Base-by-base conservation (phyloP, 2,888 invertebrate genomes). In the Drosophila niveifrons region DNA sequence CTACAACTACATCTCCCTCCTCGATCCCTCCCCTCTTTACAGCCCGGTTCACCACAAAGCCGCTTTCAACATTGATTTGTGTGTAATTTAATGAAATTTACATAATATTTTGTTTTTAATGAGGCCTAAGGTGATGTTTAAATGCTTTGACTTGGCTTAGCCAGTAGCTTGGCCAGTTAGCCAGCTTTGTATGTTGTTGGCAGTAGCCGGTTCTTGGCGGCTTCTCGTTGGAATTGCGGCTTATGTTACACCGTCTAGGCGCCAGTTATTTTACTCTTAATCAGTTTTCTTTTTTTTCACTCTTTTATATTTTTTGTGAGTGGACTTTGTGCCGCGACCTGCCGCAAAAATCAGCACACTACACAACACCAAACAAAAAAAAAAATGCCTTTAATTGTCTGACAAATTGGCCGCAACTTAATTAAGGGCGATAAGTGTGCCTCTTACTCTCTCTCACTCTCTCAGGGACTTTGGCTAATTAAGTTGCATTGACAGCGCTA, bases 101-200 rank as follows among this genome's bases (percentile, higher is more conserved):
- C 89, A 88, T 88, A 90, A 89, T 82, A 88, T 90, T 89, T 89
- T 89, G 88, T 81, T 88, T 88, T 88, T 90, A 88, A 88, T 88
- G 90, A 90, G 88, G 86, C 83, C 88, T 90, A 87, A 89, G 90
- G 87, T 86, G 86, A 88, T 87, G 86, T 84, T 88, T 89, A 89
- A 85, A 85, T 83, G 85, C 89, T 85, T 80, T 89, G 88, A 84
- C 88, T 89, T 70, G 88, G 88, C 88, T 88, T 75, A 75, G 74
- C 69, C 82, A 78, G 83, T 75, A 70, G 72, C 67, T 41, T 47
- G 31, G 55, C 51, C 52, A 51, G 39, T 55, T 47, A 55, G 46
- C 56, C 56, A 23, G 50, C 46, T 46, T 8, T 31, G 70, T 36
- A 28, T 41, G 36, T 44, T 50, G 50, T 56, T 53, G 44, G 36